Conservation (phyloP, 2,888 invertebrate species). For the Orthonevra nobilis region DNA sequence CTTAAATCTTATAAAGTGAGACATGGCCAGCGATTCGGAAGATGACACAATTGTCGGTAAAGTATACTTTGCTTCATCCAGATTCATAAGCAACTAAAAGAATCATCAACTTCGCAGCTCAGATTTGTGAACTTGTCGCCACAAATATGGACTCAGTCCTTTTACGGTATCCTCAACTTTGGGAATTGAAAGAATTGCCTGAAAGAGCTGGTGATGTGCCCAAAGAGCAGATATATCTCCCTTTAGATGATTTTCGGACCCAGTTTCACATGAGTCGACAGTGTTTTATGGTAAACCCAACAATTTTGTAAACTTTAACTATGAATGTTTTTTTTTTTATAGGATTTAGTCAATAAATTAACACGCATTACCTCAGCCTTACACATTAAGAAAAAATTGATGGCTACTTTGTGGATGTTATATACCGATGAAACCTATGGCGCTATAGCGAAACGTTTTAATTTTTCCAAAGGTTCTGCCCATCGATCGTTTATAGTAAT, state of each 20-base stretch:
- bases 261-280: constrained; percentile 30
- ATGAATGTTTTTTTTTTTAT: no score
- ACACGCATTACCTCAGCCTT: not conserved
- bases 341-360: constrained; percentile 41
- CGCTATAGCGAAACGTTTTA: constrained; percentile 4
- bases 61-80: not conserved
- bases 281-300: constrained; percentile 32
- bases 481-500: constrained; percentile 23
- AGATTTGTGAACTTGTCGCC: constrained; percentile 23
- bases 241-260: constrained; percentile 25
- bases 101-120: no score
- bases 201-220: not conserved
- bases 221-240: no score
- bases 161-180: constrained; percentile 21
- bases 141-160: constrained; percentile 39
- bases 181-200: constrained; percentile 18
- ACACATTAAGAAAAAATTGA: constrained; percentile 19
- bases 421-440: constrained; percentile 7
- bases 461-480: constrained; percentile 8
- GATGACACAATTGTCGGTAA: constrained; percentile 31
- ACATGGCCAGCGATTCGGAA: constrained; percentile 35
- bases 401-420: constrained; percentile 28
- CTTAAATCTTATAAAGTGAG: not conserved
- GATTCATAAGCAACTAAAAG: not conserved
- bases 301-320: no score